phyloP scores from a whole-genome alignment of 2,888 invertebrate species.

The Leptinotarsa tumamoca region DNA sequence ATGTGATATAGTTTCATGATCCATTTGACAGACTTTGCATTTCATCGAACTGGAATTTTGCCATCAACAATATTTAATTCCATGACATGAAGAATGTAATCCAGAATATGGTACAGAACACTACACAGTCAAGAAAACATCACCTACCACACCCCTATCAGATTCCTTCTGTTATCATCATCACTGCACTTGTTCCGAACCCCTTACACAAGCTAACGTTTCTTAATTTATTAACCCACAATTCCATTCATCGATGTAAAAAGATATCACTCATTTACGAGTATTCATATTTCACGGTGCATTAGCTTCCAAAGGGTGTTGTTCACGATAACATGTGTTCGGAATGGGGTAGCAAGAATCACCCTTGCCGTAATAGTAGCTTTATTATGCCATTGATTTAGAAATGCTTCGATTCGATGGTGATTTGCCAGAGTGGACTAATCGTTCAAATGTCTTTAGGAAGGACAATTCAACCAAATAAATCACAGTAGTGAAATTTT shows the following conservation, averaged over 20 bases:
- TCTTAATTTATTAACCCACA: slow-evolving; percentile 28
- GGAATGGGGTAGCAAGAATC: slow-evolving; percentile 23
- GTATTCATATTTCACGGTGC: slow-evolving; percentile 54
- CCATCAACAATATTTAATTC: too few relatives aligned
- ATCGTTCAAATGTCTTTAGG: neutral
- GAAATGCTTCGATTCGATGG: neutral
- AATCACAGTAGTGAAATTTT: too few relatives aligned
- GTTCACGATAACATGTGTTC: slow-evolving; percentile 49
- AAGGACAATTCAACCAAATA: too few relatives aligned
- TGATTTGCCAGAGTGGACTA: neutral
- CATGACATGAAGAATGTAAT: too few relatives aligned
- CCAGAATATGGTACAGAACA: too few relatives aligned
- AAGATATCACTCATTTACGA: slow-evolving; percentile 39
- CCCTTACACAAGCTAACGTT: neutral
- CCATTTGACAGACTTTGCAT: too few relatives aligned
- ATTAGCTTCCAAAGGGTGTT: slow-evolving; percentile 49
- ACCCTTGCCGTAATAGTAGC: slow-evolving; percentile 3
- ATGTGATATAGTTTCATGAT: too few relatives aligned
- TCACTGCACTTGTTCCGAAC: neutral
- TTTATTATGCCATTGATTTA: slow-evolving; percentile 4
- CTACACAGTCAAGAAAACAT: too few relatives aligned
- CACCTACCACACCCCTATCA: too few relatives aligned
- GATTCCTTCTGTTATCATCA: too few relatives aligned
- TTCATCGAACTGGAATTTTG: too few relatives aligned
- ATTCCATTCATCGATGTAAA: slow-evolving; percentile 15